Conservation (phyloP, 2,888 invertebrate species). For the Biston betularia region DNA sequence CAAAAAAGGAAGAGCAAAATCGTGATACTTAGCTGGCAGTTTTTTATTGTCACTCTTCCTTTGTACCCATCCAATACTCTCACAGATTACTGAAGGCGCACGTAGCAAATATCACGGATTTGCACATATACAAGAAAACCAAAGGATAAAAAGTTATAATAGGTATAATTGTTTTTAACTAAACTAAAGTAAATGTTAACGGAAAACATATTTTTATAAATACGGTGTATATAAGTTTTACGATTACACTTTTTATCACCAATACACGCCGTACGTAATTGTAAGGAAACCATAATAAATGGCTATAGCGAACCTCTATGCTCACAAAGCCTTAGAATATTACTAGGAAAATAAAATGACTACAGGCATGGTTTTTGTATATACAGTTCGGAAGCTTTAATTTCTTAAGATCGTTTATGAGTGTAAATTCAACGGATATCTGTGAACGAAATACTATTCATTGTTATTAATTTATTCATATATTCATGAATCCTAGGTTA, state of each 20-base stretch:
- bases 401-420: conserved; percentile 69
- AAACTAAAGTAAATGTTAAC: no score
- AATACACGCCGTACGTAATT: neutral
- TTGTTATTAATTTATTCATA: no score
- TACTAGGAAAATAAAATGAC: conserved; percentile 51
- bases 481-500: no score
- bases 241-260: neutral
- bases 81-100: conserved; percentile 23
- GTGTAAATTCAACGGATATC: conserved; percentile 73
- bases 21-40: conserved; percentile 6
- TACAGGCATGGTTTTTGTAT: conserved; percentile 53
- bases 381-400: conserved; percentile 64
- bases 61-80: conserved; percentile 15
- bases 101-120: conserved; percentile 7
- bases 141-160: no score
- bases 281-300: conserved; percentile 20
- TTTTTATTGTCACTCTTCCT: conserved; percentile 29
- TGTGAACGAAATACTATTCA: conserved; percentile 73
- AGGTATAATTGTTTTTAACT: no score
- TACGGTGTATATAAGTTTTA: neutral
- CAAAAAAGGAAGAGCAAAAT: conserved; percentile 26
- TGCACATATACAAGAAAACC: no score
- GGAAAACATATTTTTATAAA: no score
- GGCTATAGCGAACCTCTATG: conserved; percentile 42
- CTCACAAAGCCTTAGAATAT: conserved; percentile 46